Evolutionary conservation across 2,797 vertebrate species (phyloP).

Genomic region (Coracias cyanogaster): DNA sequence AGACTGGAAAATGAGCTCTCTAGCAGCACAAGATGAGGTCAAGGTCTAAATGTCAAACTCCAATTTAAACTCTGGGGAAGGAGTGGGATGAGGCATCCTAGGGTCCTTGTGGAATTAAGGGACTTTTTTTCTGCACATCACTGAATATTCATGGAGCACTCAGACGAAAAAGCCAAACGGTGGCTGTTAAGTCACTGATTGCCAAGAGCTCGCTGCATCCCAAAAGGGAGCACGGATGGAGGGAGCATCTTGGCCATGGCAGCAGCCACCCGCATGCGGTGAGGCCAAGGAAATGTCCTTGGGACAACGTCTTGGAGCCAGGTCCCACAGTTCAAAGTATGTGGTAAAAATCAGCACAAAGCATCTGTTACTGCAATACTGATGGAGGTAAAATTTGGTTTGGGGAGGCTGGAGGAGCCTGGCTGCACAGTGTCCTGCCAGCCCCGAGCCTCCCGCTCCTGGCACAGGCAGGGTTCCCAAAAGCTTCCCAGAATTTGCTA

Average conservation of each 20-base stretch:
- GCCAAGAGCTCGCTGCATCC: neutral
- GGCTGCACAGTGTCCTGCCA: fast-evolving
- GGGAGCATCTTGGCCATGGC: fast-evolving
- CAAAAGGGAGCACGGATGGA: neutral
- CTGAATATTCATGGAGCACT: neutral
- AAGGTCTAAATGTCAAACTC: neutral
- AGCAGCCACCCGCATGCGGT: fast-evolving
- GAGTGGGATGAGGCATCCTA: neutral
- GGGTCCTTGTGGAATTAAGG: neutral
- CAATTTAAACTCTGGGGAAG: fast-evolving
- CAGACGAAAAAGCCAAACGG: neutral
- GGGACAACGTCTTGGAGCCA: neutral
- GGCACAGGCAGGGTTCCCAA: fast-evolving
- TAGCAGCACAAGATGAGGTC: fast-evolving
- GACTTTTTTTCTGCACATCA: fast-evolving
- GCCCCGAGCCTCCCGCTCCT: fast-evolving
- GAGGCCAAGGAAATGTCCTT: neutral
- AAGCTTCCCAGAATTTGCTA: neutral
- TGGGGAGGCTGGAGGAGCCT: fast-evolving
- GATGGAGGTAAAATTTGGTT: fast-evolving
- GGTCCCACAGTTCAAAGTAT: neutral
- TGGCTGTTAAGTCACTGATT: neutral
- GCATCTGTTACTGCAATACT: fast-evolving
- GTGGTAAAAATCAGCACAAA: neutral
- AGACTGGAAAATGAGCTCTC: fast-evolving